Percentiles rank a stretch among this genome's conserved stretches.
Conservation (phyloP, 2,888 invertebrate species). For the Plutella xylostella region DNA sequence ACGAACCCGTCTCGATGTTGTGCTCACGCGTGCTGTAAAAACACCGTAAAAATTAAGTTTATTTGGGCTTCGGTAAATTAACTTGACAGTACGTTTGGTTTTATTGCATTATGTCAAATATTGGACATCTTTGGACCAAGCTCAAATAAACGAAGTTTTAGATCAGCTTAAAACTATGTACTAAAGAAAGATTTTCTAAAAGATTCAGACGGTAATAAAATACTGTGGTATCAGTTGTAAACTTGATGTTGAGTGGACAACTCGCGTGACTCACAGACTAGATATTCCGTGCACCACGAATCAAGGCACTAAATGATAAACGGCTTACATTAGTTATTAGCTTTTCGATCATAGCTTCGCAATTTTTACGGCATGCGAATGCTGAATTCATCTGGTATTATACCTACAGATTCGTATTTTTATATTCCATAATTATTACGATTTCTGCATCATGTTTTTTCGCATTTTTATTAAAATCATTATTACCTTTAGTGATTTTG, state of each 20-base stretch:
- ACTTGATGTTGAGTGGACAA: no score
- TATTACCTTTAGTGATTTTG: slow-evolving; percentile 37
- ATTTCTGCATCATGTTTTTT: slow-evolving; percentile 1
- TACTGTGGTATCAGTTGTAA: no score
- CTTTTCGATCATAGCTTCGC: neutral
- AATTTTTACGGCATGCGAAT: slow-evolving; percentile 33
- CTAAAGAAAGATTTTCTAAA: no score
- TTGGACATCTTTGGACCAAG: no score
- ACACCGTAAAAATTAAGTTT: no score
- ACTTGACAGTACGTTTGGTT: no score
- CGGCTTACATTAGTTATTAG: slow-evolving; percentile 39
- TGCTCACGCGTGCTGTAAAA: slow-evolving; percentile 26
- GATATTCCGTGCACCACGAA: slow-evolving; percentile 43
- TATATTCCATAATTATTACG: neutral
- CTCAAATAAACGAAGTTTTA: no score
- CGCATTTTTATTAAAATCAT: slow-evolving; percentile 20
- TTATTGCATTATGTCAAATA: no score
- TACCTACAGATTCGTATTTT: slow-evolving; percentile 12
- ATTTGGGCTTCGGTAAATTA: no score
- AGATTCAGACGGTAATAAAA: no score
- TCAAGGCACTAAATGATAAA: slow-evolving; percentile 65
- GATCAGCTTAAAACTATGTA: no score
- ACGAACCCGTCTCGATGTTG: neutral
- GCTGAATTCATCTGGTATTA: slow-evolving; percentile 29
- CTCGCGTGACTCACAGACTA: slow-evolving; percentile 37